Evolutionary conservation across 2,113 vertebrate species (phyloP).

Genomic region (Pluvialis apricaria): DNA sequence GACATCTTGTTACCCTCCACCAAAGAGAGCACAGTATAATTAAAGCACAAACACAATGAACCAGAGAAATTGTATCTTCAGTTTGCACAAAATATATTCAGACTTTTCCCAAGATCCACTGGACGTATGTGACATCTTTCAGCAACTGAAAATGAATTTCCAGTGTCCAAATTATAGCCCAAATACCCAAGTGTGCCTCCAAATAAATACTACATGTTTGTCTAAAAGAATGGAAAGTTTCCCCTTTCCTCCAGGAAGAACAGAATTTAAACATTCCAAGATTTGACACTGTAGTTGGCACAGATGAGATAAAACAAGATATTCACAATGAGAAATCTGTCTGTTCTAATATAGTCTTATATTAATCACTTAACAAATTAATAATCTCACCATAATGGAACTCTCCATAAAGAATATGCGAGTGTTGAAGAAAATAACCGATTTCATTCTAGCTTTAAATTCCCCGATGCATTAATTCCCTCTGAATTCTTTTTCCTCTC

Average conservation of each 20-base stretch:
- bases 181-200: neutral
- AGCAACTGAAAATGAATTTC: neutral
- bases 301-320: neutral
- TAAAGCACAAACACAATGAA: neutral
- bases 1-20: neutral
- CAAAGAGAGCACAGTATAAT: neutral
- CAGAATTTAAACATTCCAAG: neutral
- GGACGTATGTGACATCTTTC: neutral
- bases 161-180: neutral
- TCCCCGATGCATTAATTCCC: neutral
- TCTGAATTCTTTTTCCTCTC: neutral
- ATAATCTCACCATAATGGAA: neutral
- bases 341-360: neutral
- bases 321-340: neutral
- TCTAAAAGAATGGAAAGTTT: neutral
- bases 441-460: neutral
- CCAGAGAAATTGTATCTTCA: neutral
- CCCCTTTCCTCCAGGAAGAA: neutral
- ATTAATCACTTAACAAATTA: conserved; percentile 16
- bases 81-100: neutral
- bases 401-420: neutral
- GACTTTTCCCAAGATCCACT: neutral
- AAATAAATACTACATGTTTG: neutral
- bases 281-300: neutral
- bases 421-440: neutral